These are phyloP conservation scores for Siniperca scherzeri DNA, from an alignment of 2,797 vertebrate genomes.

Conservation along the genomic window DNA sequence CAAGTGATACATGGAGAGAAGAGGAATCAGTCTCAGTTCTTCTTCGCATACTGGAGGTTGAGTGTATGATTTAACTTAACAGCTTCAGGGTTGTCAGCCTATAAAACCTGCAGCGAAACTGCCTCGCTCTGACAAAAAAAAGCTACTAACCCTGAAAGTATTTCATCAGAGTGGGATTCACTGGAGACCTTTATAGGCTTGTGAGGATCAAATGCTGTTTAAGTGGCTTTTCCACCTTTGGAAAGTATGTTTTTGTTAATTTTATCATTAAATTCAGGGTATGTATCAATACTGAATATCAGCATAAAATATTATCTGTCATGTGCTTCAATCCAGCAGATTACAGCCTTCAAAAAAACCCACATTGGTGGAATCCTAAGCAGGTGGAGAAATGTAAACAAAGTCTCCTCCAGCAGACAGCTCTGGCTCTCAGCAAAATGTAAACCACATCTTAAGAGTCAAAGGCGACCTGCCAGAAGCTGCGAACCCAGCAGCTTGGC, in stretches of 20 bases:
- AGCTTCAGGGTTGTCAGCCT: background rate
- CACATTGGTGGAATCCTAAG: background rate
- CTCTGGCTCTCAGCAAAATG: conserved; percentile 35
- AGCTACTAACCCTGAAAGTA: background rate
- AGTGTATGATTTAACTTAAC: background rate
- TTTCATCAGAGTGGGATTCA: background rate
- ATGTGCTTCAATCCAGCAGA: background rate
- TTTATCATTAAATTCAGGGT: background rate
- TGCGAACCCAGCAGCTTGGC: conserved; percentile 44
- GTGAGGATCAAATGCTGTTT: background rate
- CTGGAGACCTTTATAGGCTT: background rate
- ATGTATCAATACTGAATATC: background rate
- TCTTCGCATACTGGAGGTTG: background rate
- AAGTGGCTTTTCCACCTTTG: background rate
- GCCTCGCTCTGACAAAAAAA: background rate
- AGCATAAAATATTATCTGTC: background rate
- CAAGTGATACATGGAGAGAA: background rate
- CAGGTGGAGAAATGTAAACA: conserved; percentile 11
- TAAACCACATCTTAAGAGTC: conserved; percentile 50
- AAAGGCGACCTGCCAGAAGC: conserved; percentile 34
- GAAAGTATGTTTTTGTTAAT: background rate
- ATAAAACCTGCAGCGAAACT: conserved; percentile 21
- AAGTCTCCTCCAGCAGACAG: conserved; percentile 13
- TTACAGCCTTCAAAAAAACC: background rate
- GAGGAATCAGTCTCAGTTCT: background rate